Base-by-base conservation (phyloP, 2,113 vertebrate genomes). In the Mesitornis unicolor region DNA sequence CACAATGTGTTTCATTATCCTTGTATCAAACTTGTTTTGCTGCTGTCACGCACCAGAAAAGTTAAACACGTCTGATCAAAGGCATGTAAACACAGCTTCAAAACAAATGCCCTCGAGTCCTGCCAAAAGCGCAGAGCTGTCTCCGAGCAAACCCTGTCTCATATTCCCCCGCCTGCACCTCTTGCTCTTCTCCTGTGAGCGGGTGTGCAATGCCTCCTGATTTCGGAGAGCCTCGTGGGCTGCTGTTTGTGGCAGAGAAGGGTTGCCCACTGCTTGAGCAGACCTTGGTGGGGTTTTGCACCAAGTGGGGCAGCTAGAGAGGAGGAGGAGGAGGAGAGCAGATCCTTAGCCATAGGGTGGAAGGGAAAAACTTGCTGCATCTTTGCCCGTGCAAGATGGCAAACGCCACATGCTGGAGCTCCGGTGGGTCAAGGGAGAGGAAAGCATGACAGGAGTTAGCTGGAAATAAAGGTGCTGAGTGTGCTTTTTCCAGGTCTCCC, bases 21-120 rank as follows among this genome's bases (percentile, higher is more conserved):
- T 69, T 91, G 94, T 97, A 94, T 97, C 97, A 95, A 94, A 96
- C 95, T 97, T 96, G 96, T 97, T 97, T 97, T 96, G 89, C 95
- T 96, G 95, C 94, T 97, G 97, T 97, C 97, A 96, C 25, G 77
- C 91, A 96, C 91, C 85, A 87, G 94, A 92, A 96, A 95, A 97
- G 97, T 96, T 97, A 96, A 96, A 96, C 96, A 96, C 73, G 85
- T 95, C 97, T 97, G 96, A 97, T 97, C 97, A 97, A 97, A 97
- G 97, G 94, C 97, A 86, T 93, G 95, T 97, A 96, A 97, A 96
- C 96, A 96, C 89, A 93, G 97, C 97, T 97, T 97, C 95, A 87
- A 95, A 96, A 97, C 97, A 96, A 97, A 96, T 95, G 95, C 97
- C 95, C 88, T 82, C 36, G 21, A 97, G 95, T 88, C 70, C 91